Evolutionary conservation across 1,140 invertebrate genomes (phyloP).

Genomic region (Teleogryllus occipitalis): DNA sequence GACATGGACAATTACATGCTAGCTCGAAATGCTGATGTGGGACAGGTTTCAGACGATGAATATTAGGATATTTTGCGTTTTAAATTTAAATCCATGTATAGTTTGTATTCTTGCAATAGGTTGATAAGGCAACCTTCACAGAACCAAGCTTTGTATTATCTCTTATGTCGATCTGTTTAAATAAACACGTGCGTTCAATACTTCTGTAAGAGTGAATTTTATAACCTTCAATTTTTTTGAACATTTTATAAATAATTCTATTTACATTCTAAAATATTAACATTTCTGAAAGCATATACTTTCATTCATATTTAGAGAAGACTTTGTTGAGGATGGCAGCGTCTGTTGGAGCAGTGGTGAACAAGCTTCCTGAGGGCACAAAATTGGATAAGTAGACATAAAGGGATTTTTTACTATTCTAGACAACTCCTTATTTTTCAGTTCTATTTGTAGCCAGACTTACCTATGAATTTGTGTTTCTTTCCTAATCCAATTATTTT

Average conservation of each 20-base stretch:
- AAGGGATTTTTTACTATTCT: neutral
- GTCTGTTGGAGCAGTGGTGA: constrained; percentile 12
- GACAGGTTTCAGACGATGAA: constrained; percentile 44
- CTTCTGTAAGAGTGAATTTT: neutral
- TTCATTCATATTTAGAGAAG: neutral
- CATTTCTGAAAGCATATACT: neutral
- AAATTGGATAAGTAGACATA: neutral
- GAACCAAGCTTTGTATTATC: neutral
- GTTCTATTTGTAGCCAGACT: neutral
- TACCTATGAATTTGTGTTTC: constrained; percentile 15
- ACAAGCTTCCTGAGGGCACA: constrained; percentile 6
- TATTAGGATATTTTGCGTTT: constrained; percentile 11
- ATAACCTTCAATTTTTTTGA: neutral
- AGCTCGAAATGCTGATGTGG: constrained; percentile 49
- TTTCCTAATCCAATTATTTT: constrained; percentile 8
- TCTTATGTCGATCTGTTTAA: neutral
- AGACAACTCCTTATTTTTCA: neutral
- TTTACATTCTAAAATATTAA: neutral
- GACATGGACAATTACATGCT: constrained; percentile 70
- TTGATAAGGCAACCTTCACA: neutral
- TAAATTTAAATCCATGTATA: neutral
- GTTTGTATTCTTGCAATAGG: neutral
- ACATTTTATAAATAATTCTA: neutral
- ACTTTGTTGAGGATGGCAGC: neutral
- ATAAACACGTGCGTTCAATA: neutral